Base-by-base conservation (phyloP, 1,140 invertebrate species). In the Caerostris extrusa region DNA sequence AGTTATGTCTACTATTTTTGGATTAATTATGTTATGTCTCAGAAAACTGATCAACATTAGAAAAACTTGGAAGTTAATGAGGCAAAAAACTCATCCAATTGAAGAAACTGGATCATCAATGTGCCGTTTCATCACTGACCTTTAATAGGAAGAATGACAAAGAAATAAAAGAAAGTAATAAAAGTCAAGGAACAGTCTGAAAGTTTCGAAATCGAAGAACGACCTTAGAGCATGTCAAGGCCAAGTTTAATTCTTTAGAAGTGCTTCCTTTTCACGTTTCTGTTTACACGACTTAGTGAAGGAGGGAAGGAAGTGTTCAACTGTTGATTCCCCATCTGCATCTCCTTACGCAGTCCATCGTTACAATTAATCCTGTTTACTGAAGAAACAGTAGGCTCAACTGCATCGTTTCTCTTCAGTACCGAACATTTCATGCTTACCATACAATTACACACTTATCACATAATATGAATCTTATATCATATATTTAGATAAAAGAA, bases 241-340 rank as follows among this genome's bases (percentile, higher is more conserved):
- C 34, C 71, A 77, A 77, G 34, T 77, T 53, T 77, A 77, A 77
- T 77, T 77, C 71, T 50, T 50, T 19, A 77, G 12, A 34, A 77
- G 34, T 53, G 53, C 71, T 77, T 77, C 71, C 71, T 77, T 77
- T 34, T 77, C 71, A 77, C 50, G 50, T 77, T 77, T 77, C 61
- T 64, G 61, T 64, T 64, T 64, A 64, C 61, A 64, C 8, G 61
- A 17, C 4, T 64, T 64, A 14, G 3, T 64, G 12, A 34, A 34
- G 34, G 34, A 34, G 34, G 34, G 34, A 34, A 34, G 34, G 34
- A 34, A 14, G 61, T 64, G 61, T 17, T 64, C 5, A 14, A 17
- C 17, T 64, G 61, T 12, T 64, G 12, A 64, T 17, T 64, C 60
- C 17, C 5, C 61, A 10, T 64, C 61, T 14, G 12, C 17, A 12